Conservation (phyloP, 2,797 vertebrate species). For the Myripristis jacobus region DNA sequence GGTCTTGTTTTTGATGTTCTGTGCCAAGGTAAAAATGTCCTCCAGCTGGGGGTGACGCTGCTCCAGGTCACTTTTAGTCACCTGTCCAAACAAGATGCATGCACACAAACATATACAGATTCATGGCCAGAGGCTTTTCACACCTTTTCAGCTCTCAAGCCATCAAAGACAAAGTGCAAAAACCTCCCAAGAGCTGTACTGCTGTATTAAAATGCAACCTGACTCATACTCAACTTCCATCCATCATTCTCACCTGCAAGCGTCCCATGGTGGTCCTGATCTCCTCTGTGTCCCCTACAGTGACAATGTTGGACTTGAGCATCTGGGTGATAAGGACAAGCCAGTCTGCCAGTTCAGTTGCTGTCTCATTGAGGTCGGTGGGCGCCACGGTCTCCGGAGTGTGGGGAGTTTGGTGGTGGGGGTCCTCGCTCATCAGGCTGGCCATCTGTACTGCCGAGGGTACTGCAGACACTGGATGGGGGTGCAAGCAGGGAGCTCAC, state of each 20-base stretch:
- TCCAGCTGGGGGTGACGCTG: slow-evolving; percentile 94
- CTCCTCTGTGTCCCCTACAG: slow-evolving; percentile 94
- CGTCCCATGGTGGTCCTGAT: slow-evolving; percentile 92
- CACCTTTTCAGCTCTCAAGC: neutral
- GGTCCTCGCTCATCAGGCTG: slow-evolving; percentile 82
- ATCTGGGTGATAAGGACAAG: slow-evolving; percentile 95
- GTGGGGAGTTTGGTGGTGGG: slow-evolving; percentile 75
- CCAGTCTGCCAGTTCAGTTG: slow-evolving; percentile 95
- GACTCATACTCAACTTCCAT: too few species aligned
- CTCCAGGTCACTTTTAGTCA: slow-evolving; percentile 93
- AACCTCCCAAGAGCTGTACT: too few species aligned
- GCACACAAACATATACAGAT: slow-evolving; percentile 11
- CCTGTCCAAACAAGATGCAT: slow-evolving; percentile 74
- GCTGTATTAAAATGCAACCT: neutral
- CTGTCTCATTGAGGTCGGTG: slow-evolving; percentile 92
- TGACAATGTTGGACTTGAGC: slow-evolving; percentile 98
- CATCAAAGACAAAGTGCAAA: neutral
- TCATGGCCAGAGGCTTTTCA: neutral
- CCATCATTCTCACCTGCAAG: slow-evolving; percentile 87
- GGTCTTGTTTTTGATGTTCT: slow-evolving; percentile 98
- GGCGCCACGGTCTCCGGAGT: slow-evolving; percentile 85
- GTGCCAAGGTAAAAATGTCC: slow-evolving; percentile 94
- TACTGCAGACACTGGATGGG: slow-evolving; percentile 75
- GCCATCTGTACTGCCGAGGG: slow-evolving; percentile 87
- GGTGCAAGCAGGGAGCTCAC: neutral